A percentile compares a stretch with the other conserved stretches of the same genome.
These are phyloP conservation scores for Ostrea denselamellosa DNA, from an alignment of 1,140 invertebrate species.

Conservation along the genomic window DNA sequence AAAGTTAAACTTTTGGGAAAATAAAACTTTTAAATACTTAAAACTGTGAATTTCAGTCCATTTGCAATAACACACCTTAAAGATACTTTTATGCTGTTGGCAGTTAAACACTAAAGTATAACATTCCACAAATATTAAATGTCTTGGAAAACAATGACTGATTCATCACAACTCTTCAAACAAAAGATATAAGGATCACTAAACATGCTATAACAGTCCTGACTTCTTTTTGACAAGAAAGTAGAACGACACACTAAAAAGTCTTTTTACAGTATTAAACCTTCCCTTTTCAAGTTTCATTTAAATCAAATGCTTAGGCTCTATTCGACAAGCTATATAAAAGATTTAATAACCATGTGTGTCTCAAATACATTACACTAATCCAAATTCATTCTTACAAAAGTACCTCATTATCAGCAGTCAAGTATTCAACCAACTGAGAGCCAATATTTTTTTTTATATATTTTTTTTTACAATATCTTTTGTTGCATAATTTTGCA, in stretches of 20 bases:
- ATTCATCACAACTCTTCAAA: not conserved
- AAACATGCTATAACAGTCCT: not conserved
- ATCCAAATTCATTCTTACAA: not conserved
- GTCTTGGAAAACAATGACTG: not conserved
- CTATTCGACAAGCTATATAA: not conserved
- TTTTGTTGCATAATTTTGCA: too few relatives aligned
- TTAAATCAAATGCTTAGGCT: not conserved
- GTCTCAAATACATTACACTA: not conserved
- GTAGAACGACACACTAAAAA: not conserved
- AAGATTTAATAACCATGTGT: slow-evolving; percentile 2
- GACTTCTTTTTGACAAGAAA: not conserved
- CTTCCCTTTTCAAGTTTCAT: slow-evolving; percentile 2
- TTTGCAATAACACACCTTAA: not conserved
- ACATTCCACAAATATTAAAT: slow-evolving; percentile 7
- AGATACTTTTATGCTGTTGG: not conserved
- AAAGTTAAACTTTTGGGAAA: not conserved
- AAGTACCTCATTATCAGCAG: not conserved
- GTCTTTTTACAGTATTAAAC: not conserved
- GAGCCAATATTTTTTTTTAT: not conserved
- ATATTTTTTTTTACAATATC: not conserved
- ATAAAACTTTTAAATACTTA: not conserved
- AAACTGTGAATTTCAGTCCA: not conserved
- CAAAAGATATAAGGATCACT: not conserved
- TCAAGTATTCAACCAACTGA: not conserved
- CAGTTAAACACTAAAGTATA: not conserved